phyloP scores from a whole-genome alignment of 2,797 vertebrate species.

The Emydoidea blandingii region DNA sequence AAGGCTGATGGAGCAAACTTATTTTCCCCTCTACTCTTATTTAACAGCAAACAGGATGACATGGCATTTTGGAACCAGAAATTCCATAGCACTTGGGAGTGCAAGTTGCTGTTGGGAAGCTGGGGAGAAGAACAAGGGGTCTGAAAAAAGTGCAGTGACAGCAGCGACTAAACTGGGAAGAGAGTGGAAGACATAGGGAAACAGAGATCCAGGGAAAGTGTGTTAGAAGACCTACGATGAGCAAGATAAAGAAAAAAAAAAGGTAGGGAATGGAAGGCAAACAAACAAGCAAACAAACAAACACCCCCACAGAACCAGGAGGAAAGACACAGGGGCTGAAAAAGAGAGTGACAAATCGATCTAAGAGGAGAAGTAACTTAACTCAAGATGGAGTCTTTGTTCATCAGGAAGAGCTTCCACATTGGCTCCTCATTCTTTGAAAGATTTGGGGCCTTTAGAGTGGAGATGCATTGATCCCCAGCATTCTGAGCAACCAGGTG shows the following conservation, averaged over 20 bases:
- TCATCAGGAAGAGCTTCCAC: background rate
- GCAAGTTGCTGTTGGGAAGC: rapidly evolving
- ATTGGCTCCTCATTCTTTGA: background rate
- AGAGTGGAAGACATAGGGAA: background rate
- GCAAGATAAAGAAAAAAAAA: background rate
- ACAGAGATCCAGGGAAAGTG: background rate
- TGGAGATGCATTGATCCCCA: background rate
- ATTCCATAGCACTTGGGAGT: background rate
- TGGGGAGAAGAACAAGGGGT: background rate
- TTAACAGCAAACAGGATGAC: background rate
- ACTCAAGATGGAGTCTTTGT: background rate
- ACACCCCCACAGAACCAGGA: background rate
- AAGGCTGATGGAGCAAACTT: background rate
- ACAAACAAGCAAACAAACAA: background rate
- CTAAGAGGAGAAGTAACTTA: background rate
- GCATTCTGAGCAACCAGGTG: rapidly evolving
- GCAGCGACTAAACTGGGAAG: background rate
- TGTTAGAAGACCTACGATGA: background rate
- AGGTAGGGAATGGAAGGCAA: background rate
- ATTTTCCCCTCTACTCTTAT: background rate
- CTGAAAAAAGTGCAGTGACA: background rate
- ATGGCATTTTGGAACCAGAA: background rate
- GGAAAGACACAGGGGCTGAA: background rate
- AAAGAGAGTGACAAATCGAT: background rate
- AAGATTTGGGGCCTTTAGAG: conserved; percentile 17